Evolutionary conservation across 2,797 vertebrate genomes (phyloP), one percentile per base, ranked within the genome.

Genomic region (Epinephelus coioides): DNA sequence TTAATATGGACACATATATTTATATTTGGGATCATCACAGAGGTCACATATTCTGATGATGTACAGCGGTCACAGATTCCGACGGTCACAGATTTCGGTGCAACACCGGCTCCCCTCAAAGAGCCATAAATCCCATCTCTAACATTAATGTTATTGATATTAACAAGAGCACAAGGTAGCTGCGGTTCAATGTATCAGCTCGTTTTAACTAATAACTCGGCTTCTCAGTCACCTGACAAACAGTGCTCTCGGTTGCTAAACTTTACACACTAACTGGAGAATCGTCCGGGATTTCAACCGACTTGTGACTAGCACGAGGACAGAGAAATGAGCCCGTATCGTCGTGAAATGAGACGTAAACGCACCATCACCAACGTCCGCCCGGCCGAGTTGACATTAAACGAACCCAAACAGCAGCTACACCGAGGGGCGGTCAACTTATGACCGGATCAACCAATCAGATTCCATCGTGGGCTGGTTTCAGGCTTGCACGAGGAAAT

Each of bases 401-500:
- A 81, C 75, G 9, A 70, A 79, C 76, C 72, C 73, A 59, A 34
- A 61, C 43, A 49, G 27, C 13, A 11, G 12, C 17, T 34, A 2
- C 21, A 56, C 25, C 54, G 40, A 71, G 80, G 44, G 73, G 80
- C 74, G 81, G 67, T 61, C 53, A 56, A 59, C 5, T 78, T 73
- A 23, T 70, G 46, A 38, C 53, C 17, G 7, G 47, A 47, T 5
- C 6, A 66, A 73, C 95, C 94, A 96, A 96, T 96, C 71, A 74
- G 11, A 69, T 87, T 64, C 74, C 90, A 65, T 94, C 92, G 92
- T 95, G 94, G 95, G 94, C 68, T 84, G 93, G 86, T 78, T 94
- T 92, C 21, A 70, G 40, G 69, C 75, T 76, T 94, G 94, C 95
- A 96, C 95, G 95, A 96, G 95, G 95, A 95, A 86, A 88, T 81